These are phyloP conservation scores for Mormyrus hasselquistii DNA, from an alignment of 2,797 vertebrate species.

Conservation along the genomic window DNA sequence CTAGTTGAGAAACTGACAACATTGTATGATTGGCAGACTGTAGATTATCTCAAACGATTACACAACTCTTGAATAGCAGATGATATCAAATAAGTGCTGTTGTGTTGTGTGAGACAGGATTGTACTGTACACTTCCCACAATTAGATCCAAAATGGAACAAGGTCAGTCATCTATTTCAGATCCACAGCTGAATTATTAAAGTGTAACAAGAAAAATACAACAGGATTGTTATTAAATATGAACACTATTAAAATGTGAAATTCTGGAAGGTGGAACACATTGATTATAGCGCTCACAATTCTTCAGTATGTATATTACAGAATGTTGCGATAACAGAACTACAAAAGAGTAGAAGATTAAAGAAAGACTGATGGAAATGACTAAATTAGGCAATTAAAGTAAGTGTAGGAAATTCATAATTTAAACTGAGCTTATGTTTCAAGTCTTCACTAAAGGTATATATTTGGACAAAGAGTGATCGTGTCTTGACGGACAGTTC, in stretches of 20 bases:
- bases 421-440: neutral
- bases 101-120: neutral
- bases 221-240: neutral
- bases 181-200: neutral
- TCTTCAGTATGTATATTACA: neutral
- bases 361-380: neutral
- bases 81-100: conserved; percentile 8
- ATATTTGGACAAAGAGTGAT: neutral
- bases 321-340: neutral
- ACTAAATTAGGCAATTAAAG: neutral
- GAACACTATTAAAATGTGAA: conserved; percentile 1
- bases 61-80: neutral
- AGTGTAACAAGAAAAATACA: conserved; percentile 8
- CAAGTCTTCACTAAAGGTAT: neutral
- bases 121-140: neutral
- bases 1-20: neutral
- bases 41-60: neutral
- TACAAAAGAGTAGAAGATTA: neutral
- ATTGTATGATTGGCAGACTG: neutral
- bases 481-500: neutral
- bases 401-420: neutral
- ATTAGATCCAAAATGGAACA: conserved; percentile 1
- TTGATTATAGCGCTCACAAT: neutral
- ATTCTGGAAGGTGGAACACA: neutral
- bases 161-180: conserved; percentile 11